Conservation (phyloP, 2,797 vertebrate species). For the Smutsia temminckii region DNA sequence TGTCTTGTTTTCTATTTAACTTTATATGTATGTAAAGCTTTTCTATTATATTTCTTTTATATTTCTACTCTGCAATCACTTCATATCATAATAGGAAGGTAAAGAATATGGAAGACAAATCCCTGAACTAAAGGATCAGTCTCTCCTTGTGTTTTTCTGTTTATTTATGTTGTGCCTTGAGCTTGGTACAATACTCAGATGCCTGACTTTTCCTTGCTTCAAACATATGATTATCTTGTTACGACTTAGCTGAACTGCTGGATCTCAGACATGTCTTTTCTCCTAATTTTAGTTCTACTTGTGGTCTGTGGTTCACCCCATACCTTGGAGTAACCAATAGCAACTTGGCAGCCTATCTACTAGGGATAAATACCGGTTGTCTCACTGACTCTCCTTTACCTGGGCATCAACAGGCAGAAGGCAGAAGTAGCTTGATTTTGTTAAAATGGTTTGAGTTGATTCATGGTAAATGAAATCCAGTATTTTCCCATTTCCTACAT, state of each 20-base stretch:
- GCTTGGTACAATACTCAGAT: background rate
- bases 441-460: conserved; percentile 10
- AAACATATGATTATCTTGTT: background rate
- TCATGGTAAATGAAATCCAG: conserved; percentile 17
- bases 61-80: background rate
- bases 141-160: background rate
- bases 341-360: background rate
- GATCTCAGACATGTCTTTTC: background rate
- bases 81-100: background rate
- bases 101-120: background rate
- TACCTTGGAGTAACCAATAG: background rate
- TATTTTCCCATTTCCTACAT: conserved; percentile 12
- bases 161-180: background rate
- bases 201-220: background rate
- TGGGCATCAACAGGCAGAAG: background rate
- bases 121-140: background rate
- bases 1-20: conserved; percentile 45
- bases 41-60: conserved; percentile 36
- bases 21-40: background rate
- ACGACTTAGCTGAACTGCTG: background rate
- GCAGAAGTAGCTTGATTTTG: background rate
- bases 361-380: background rate
- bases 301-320: background rate
- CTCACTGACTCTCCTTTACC: background rate
- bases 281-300: background rate